Evolutionary conservation across 1,140 invertebrate species (phyloP).

Genomic region (Choristoneura fumiferana): DNA sequence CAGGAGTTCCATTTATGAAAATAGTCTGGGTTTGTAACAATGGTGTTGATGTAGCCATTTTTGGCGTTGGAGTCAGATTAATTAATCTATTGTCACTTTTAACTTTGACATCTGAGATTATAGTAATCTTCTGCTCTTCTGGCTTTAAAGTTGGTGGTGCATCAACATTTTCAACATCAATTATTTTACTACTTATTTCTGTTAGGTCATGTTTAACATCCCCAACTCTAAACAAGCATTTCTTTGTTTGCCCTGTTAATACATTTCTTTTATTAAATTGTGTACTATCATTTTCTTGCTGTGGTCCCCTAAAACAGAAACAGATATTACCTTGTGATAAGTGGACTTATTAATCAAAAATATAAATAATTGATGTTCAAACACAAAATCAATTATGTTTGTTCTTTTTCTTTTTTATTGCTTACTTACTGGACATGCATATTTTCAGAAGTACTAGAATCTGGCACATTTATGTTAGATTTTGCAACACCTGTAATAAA

Average conservation of each 20-base stretch:
- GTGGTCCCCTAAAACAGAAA: not conserved
- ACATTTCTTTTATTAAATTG: not conserved
- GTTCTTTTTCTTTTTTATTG: no score
- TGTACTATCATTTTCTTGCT: not conserved
- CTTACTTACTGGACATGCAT: constrained; percentile 43
- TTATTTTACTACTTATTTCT: constrained; percentile 13
- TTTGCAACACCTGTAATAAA: constrained; percentile 26
- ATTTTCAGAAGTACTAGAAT: constrained; percentile 53
- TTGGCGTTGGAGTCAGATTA: constrained; percentile 33
- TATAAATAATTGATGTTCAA: no score
- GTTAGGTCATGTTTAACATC: constrained; percentile 9
- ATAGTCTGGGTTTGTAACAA: constrained; percentile 55
- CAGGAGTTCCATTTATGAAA: constrained; percentile 60
- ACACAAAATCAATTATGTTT: no score
- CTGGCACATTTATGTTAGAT: constrained; percentile 35
- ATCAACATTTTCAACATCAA: constrained; percentile 1
- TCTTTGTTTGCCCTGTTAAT: constrained; percentile 1
- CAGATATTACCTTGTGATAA: no score
- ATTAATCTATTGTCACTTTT: constrained; percentile 32
- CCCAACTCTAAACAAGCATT: constrained; percentile 7
- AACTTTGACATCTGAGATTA: constrained; percentile 66
- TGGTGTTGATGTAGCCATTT: constrained; percentile 49
- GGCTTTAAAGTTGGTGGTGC: constrained; percentile 30
- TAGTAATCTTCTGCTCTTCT: constrained; percentile 54
- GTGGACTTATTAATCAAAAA: no score